Conservation (phyloP, 2,797 vertebrate species). For the Adelosebastes latens region DNA sequence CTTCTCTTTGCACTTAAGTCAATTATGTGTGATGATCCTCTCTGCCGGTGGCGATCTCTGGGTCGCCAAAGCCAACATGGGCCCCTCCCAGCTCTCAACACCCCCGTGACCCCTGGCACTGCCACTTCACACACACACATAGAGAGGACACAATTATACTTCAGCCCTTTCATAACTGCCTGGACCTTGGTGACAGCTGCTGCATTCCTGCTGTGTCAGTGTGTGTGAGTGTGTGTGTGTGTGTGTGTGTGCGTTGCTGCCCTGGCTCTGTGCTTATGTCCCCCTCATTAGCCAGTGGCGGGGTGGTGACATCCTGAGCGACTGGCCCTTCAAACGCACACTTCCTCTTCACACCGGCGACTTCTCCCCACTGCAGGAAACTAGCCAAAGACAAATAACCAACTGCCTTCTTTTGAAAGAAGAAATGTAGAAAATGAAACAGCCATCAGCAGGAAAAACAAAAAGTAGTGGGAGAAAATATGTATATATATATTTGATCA, state of each 20-base stretch:
- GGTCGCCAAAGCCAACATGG: slow-evolving; percentile 27
- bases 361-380: slow-evolving; percentile 76
- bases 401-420: slow-evolving; percentile 30
- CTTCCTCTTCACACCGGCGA: slow-evolving; percentile 78
- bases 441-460: background rate
- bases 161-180: slow-evolving; percentile 53
- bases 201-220: slow-evolving; percentile 66
- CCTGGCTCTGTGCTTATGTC: slow-evolving; percentile 67
- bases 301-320: slow-evolving; percentile 87
- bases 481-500: background rate
- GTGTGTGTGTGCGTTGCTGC: slow-evolving; percentile 29
- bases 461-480: background rate
- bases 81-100: slow-evolving; percentile 43
- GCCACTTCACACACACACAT: slow-evolving; percentile 21
- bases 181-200: slow-evolving; percentile 75
- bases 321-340: slow-evolving; percentile 82
- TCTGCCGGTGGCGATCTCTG: slow-evolving; percentile 30
- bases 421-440: slow-evolving; percentile 16
- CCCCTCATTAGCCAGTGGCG: slow-evolving; percentile 80
- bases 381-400: slow-evolving; percentile 67
- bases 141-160: slow-evolving; percentile 28
- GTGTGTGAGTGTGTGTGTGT: slow-evolving; percentile 25
- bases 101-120: slow-evolving; percentile 29
- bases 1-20: slow-evolving; percentile 19
- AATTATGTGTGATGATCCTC: slow-evolving; percentile 40